Evolutionary conservation across 2,797 vertebrate species (phyloP).

Genomic region (Ataeniobius toweri): DNA sequence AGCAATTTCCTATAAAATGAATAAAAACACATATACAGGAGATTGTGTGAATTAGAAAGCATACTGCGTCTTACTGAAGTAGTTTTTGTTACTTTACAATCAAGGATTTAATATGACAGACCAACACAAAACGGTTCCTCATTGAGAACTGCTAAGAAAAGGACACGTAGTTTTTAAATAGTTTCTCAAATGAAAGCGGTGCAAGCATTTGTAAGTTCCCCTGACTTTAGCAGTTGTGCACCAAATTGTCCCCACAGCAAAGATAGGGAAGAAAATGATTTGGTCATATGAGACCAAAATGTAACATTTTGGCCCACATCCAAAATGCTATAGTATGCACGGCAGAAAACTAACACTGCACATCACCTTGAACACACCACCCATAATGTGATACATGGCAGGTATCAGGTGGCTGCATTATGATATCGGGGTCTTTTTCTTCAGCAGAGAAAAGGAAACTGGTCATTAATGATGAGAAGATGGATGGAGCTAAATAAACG

Average conservation of each 20-base stretch:
- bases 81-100: not conserved
- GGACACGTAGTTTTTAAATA: not conserved
- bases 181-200: not conserved
- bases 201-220: not conserved
- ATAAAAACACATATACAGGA: slow-evolving; percentile 1
- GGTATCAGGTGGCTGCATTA: too few relatives aligned
- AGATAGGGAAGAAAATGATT: not conserved
- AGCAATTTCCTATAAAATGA: slow-evolving; percentile 77
- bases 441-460: too few relatives aligned
- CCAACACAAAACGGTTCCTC: not conserved
- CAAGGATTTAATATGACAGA: not conserved
- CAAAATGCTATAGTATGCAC: too few relatives aligned
- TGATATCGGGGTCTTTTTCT: too few relatives aligned
- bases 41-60: not conserved
- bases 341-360: too few relatives aligned
- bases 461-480: too few relatives aligned
- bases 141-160: too few relatives aligned
- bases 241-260: not conserved
- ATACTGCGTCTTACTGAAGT: not conserved
- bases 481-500: too few relatives aligned
- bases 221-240: not conserved
- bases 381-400: too few relatives aligned
- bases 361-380: too few relatives aligned
- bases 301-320: too few relatives aligned
- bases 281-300: not conserved